Evolutionary conservation across 1,140 invertebrate genomes (phyloP).

Genomic region (Dreissena rostriformis): DNA sequence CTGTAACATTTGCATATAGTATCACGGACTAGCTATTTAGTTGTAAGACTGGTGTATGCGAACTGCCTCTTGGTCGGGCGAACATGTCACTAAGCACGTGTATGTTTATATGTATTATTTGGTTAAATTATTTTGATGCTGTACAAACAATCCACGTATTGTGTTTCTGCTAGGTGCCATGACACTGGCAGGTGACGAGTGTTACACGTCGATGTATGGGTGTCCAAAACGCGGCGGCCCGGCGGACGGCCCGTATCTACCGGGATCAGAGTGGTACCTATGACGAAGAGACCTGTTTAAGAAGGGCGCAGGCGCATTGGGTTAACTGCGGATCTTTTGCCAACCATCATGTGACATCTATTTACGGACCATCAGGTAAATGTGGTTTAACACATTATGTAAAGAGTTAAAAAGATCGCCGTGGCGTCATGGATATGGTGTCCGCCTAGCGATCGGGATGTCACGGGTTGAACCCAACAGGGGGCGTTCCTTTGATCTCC

Average conservation of each 20-base stretch:
- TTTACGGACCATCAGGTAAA: neutral
- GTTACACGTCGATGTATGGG: constrained; percentile 55
- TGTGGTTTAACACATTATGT: no score
- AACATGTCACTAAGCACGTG: neutral
- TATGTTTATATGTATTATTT: neutral
- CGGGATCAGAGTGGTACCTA: constrained; percentile 23
- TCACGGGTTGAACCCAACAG: no score
- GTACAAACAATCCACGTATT: neutral
- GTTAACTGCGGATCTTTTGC: constrained; percentile 44
- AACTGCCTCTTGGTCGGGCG: no score
- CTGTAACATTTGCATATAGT: no score
- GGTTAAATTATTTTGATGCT: neutral
- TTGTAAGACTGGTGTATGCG: no score
- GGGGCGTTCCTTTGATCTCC: no score
- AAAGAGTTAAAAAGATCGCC: no score
- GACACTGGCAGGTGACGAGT: constrained; percentile 59
- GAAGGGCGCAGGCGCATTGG: constrained; percentile 50
- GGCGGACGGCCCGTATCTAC: constrained; percentile 4
- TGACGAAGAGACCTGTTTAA: constrained; percentile 45
- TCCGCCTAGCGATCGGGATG: no score
- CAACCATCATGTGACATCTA: no score
- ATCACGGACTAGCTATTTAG: no score
- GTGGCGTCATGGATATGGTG: no score
- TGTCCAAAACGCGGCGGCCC: constrained; percentile 51
- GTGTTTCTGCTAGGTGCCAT: constrained; percentile 46